A percentile compares a stretch with the other conserved stretches of the same genome.
Conservation (phyloP, 1,140 invertebrate species). For the Cephus cinctus region DNA sequence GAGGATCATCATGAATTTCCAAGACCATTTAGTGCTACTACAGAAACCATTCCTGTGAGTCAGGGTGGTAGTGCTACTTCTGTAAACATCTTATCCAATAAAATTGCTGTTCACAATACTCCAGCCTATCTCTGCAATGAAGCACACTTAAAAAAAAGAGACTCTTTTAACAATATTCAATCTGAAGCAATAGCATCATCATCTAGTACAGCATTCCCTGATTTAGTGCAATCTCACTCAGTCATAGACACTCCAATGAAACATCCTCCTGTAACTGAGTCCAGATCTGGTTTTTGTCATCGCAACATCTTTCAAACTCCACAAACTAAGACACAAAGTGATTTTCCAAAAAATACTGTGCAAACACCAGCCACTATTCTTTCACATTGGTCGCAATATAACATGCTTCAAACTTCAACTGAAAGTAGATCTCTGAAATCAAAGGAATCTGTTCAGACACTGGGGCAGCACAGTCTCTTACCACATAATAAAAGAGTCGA, state of each 20-base stretch:
- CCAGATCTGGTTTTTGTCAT: slow-evolving; percentile 39
- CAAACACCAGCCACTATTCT: slow-evolving; percentile 41
- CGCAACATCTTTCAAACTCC: slow-evolving; percentile 45
- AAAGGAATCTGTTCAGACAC: slow-evolving; percentile 23
- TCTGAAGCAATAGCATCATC: no score
- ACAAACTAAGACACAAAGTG: slow-evolving; percentile 25
- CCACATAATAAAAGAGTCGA: slow-evolving; percentile 24
- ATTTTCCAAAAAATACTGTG: slow-evolving; percentile 21
- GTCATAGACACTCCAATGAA: slow-evolving; percentile 42
- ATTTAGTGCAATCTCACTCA: slow-evolving; percentile 5
- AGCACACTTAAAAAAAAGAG: no score
- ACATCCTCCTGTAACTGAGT: slow-evolving; percentile 18
- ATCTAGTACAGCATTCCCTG: no score
- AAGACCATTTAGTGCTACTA: no score
- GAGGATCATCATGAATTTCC: no score
- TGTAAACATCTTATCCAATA: no score
- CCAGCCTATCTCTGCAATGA: no score
- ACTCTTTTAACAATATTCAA: no score
- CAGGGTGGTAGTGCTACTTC: no score
- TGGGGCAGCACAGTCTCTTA: slow-evolving; percentile 23
- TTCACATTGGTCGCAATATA: slow-evolving; percentile 29
- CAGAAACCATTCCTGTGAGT: no score
- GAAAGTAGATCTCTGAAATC: slow-evolving; percentile 18
- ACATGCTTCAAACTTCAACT: slow-evolving; percentile 31
- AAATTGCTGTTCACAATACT: no score